Base-by-base conservation (phyloP, 2,888 invertebrate species). In the Metopia argyrocephala region DNA sequence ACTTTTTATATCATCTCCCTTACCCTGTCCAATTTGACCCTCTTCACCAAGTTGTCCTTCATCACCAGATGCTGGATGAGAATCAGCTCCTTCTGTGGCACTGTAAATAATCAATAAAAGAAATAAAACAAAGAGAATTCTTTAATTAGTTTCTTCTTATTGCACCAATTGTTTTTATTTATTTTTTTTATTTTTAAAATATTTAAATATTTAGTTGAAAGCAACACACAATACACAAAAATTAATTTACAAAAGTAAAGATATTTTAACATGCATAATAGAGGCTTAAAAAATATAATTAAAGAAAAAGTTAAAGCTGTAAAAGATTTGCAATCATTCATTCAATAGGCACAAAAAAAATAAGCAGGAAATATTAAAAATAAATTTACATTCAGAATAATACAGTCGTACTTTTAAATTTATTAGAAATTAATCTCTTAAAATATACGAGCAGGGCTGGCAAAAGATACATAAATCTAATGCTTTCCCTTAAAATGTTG, bases 11-110 rank as follows among this genome's bases (percentile, higher is more conserved):
- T 89, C 85, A 83, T 89, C 86, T 84, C 86, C 91, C 92, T 92
- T 92, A 94, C 94, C 94, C 89, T 93, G 93, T 88, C 95, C 95
- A 88, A 95, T 95, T 86, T 94, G 95, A 84, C 93, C 95, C 66
- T 95, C 95, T 87, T 95, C 95, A 68, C 88, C 89, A 78, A 95
- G 95, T 84, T 95, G 96, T 56, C 95, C 94, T 82, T 94, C 94
- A 57, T 93, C 94, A 66, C 94, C 93, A 76, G 95, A 95, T 61
- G 92, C 95, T 80, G 96, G 95, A 86, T 96, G 94, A 90, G 96
- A 96, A 91, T 97, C 97, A 20, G 97, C 97, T 80, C 96, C 96
- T 84, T 96, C 96, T 84, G 97, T 97, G 85, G 96, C 96, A 91
- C 96, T 97, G 92, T 86, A 84, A 83, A 28, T 73, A 71, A 64